A percentile compares a stretch with the other conserved stretches of the same genome.
phyloP scores from a whole-genome alignment of 2,113 vertebrate genomes.

The Turnix velox region DNA sequence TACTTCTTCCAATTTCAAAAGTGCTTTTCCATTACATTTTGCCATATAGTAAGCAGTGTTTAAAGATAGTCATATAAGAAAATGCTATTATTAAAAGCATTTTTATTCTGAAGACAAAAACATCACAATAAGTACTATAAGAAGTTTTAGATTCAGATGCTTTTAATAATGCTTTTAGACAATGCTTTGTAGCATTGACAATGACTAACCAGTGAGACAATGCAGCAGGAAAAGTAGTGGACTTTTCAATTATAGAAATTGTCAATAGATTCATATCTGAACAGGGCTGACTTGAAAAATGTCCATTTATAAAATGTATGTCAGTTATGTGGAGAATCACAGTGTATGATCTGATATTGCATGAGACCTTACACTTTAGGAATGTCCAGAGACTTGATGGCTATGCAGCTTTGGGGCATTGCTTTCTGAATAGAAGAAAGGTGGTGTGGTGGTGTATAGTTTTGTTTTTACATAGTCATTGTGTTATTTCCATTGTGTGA shows the following conservation, averaged over 20 bases:
- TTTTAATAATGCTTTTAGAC: background rate
- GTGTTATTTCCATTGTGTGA: background rate
- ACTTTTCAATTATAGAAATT: background rate
- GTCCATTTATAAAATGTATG: background rate
- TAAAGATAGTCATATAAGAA: background rate
- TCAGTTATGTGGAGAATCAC: fast-evolving
- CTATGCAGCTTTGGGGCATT: background rate
- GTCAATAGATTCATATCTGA: background rate
- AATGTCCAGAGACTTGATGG: background rate
- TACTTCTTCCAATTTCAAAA: background rate
- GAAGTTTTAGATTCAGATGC: background rate
- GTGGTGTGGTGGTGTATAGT: fast-evolving
- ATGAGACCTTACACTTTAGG: background rate
- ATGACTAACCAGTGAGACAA: background rate
- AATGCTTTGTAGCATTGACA: background rate
- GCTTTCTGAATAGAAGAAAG: background rate
- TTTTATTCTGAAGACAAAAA: background rate
- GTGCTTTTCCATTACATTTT: background rate
- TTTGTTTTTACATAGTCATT: background rate
- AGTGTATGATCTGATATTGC: background rate
- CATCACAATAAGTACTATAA: fast-evolving
- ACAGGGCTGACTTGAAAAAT: background rate
- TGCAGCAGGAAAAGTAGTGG: background rate
- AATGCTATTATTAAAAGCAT: background rate
- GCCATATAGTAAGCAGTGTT: background rate